Conservation (phyloP, 1,140 invertebrate species). For the Drosophila lacertosa region DNA sequence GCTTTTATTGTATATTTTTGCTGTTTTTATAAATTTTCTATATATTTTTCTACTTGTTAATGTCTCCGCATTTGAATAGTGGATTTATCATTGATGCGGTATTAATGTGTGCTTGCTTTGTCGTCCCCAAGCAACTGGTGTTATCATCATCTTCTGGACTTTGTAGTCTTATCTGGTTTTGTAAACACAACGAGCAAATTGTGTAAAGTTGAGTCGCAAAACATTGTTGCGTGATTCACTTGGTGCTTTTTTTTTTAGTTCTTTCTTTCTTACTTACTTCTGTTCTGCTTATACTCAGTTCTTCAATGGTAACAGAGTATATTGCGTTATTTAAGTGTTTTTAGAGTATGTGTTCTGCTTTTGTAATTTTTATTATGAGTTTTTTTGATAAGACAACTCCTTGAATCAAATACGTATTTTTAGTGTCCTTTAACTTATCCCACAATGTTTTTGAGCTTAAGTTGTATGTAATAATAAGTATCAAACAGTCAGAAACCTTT, state of each 20-base stretch:
- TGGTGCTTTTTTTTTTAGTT: neutral
- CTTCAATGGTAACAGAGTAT: no score
- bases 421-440: no score
- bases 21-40: conserved; percentile 3
- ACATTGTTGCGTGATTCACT: conserved; percentile 7
- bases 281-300: neutral
- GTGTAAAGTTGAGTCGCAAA: neutral
- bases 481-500: no score
- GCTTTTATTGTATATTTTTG: neutral
- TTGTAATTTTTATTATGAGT: no score
- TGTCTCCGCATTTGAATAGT: conserved; percentile 33
- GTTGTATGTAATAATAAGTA: no score
- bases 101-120: conserved; percentile 18
- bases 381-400: no score
- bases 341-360: neutral
- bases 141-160: conserved; percentile 26
- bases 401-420: no score
- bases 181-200: neutral
- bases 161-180: conserved; percentile 31
- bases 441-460: no score
- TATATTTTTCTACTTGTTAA: conserved; percentile 22
- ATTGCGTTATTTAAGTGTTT: neutral
- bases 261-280: neutral
- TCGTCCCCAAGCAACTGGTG: neutral
- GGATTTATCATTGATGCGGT: conserved; percentile 41